Base-by-base conservation (phyloP, 2,797 vertebrate species). In the Acanthornis magna region DNA sequence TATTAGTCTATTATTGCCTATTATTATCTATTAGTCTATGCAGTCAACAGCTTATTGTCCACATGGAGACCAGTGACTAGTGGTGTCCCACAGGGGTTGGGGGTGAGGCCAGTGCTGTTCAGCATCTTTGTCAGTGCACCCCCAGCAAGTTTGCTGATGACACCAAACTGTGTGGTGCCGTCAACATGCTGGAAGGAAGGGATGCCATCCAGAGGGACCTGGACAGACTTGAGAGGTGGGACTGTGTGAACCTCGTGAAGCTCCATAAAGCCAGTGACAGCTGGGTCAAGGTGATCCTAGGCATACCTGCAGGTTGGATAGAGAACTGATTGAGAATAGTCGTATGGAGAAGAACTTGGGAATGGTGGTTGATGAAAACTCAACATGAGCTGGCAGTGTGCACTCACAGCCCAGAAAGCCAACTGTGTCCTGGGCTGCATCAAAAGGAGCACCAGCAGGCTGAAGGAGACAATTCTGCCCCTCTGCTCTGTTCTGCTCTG, bases 61-160 rank as follows among this genome's bases (percentile, higher is more conserved):
- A 23, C 13, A 19, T 58, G 38, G n/a, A 48, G 30, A 58, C 20
- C 29, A 34, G 14, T 34, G 51, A 30, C 25, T 34, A 63, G 25
- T 51, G 29, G 7, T 50, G 32, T 38, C 43, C 16, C 36, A 17
- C 32, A 48, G 32, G 27, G 18, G 6, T 20, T 0, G 0, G 13
- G 55, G 27, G 3, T 29, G 36, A 21, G 16, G 23, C 20, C 57
- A 51, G 0, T 57, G 38, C 16, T 43, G 19, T 70, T 76, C 36
- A 51, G 21, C 11, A 18, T 38, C 20, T 29, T 51, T 63, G 16
- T 45, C 50, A 51, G 32, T 43, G 27, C 16, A 43, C 4, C 9
- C 14, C 11, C 42, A 50, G 19, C 1, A 55, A 50, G 9, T 82
- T 17, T 42, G 23, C 19, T 38, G 55, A 36, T 36, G 55, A 29